Percentiles rank a stretch among this genome's conserved stretches.
Conservation (phyloP, 1,140 invertebrate species). For the Caenorhabditis brenneri region DNA sequence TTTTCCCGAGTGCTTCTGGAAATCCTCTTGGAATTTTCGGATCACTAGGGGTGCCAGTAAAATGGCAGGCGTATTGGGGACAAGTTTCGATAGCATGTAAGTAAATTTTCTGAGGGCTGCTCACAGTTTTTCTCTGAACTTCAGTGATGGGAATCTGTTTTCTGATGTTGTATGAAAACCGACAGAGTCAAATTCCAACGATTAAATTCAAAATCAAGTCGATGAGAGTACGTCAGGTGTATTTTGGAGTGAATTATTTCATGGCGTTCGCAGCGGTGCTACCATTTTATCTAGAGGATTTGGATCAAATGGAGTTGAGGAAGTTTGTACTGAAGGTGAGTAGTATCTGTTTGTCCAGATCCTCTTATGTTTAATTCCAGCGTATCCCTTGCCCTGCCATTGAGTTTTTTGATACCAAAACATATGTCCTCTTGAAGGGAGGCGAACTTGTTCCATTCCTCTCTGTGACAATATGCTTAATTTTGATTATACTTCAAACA, state of each 20-base stretch:
- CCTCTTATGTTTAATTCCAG: not conserved
- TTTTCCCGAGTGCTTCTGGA: constrained; percentile 10
- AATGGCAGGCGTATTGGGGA: constrained; percentile 25
- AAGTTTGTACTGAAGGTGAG: not conserved
- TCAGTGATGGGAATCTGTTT: not conserved
- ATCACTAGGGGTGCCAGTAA: not conserved
- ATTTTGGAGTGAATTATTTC: not conserved
- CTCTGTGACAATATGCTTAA: not conserved
- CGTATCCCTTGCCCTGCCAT: not conserved
- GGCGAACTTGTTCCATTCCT: not conserved
- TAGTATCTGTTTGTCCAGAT: not conserved
- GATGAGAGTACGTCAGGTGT: not conserved
- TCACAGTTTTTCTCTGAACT: not conserved
- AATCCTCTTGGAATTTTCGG: not conserved
- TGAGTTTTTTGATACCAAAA: not conserved
- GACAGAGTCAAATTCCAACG: constrained; percentile 20
- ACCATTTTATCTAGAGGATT: not conserved
- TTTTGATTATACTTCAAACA: not conserved
- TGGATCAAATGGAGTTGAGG: not conserved
- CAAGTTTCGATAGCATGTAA: not conserved
- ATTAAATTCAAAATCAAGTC: not conserved
- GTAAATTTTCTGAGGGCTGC: not conserved
- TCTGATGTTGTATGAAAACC: constrained; percentile 2
- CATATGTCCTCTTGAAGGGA: not conserved
- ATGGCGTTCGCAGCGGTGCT: not conserved